Conservation (phyloP, 2,113 vertebrate genomes). For the Athene noctua region DNA sequence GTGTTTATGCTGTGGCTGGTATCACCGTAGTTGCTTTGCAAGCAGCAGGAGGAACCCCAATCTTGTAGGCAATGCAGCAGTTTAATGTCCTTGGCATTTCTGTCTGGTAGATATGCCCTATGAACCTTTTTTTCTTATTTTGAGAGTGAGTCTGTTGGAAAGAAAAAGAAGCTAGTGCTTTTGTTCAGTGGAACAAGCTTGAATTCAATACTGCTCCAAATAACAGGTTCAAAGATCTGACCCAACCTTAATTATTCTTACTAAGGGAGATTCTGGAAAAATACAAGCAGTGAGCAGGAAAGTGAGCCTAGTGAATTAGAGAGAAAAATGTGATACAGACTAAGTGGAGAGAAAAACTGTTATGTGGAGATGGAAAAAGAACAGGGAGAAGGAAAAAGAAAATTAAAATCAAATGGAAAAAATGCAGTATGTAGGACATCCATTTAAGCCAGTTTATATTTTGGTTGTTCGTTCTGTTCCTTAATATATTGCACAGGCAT, state of each 20-base stretch:
- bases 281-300: not conserved
- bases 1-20: not conserved
- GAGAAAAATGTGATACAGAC: conserved; percentile 20
- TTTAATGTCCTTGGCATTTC: not conserved
- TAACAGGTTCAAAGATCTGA: conserved; percentile 25
- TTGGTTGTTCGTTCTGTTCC: not conserved
- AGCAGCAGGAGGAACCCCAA: not conserved
- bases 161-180: not conserved
- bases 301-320: conserved; percentile 6
- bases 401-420: conserved; percentile 48
- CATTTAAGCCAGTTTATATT: conserved; percentile 37
- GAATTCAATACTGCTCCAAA: not conserved
- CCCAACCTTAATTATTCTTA: conserved; percentile 2
- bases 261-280: conserved; percentile 1
- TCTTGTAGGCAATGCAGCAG: not conserved
- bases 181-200: not conserved
- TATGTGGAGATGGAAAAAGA: conserved; percentile 9
- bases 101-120: not conserved
- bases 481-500: conserved; percentile 38
- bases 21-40: not conserved
- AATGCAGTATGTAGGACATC: not conserved
- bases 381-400: conserved; percentile 14
- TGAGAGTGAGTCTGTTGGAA: not conserved
- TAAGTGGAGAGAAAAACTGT: not conserved
- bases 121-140: not conserved